These are phyloP conservation scores for Paralvinella palmiformis DNA, from an alignment of 1,140 invertebrate species.

Conservation along the genomic window DNA sequence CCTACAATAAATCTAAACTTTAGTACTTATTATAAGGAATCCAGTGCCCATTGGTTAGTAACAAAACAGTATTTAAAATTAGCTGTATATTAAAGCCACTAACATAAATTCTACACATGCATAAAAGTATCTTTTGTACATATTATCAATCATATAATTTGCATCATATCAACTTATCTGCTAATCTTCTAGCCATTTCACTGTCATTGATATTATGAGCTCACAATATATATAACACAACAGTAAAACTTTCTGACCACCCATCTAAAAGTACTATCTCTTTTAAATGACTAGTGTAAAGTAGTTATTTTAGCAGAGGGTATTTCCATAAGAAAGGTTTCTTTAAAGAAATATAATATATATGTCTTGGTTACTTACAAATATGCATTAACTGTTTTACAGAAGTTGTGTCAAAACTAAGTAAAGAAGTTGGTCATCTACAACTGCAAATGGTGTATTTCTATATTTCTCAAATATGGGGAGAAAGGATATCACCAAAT, in stretches of 20 bases:
- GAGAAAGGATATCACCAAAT: neutral
- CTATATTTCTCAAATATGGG: neutral
- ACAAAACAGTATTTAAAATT: neutral
- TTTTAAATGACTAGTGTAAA: neutral
- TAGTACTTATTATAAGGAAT: neutral
- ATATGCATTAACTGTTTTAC: neutral
- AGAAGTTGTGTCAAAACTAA: neutral
- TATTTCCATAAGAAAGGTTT: constrained; percentile 4
- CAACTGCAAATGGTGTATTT: neutral
- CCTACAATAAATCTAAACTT: constrained; percentile 38
- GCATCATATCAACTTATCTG: too few species aligned
- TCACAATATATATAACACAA: too few species aligned
- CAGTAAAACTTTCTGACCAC: too few species aligned
- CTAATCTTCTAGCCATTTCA: neutral
- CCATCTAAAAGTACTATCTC: neutral
- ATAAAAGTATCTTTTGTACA: neutral
- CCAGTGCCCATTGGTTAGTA: neutral
- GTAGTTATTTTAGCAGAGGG: constrained; percentile 1
- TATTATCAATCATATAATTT: too few species aligned
- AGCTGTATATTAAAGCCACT: neutral
- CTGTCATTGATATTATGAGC: too few species aligned
- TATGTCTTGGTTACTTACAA: neutral
- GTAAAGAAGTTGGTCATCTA: neutral
- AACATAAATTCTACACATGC: neutral
- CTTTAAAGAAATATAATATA: neutral